Evolutionary conservation across 1,140 invertebrate genomes (phyloP), one percentile per base, ranked within the genome.

Genomic region (Spodoptera frugiperda): DNA sequence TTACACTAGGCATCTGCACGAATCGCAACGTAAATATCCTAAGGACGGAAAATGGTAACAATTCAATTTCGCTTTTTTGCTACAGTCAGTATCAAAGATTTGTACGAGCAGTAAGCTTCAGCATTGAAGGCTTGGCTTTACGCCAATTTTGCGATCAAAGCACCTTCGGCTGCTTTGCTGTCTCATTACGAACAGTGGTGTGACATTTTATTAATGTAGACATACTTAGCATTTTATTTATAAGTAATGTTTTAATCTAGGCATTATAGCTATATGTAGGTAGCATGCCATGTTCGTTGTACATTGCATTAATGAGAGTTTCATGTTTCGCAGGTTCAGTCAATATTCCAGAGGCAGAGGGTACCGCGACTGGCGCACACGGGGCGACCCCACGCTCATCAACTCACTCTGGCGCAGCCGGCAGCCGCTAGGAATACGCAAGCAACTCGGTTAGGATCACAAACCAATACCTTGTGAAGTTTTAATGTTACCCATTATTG

Each of bases 321-420:
- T 48, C 15, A 46, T 83, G 70, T 88, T 90, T 89, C 86, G 89
- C 93, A 94, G 94, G 94, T 94, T 94, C 93, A 94, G 91, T 93
- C 93, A 94, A 87, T 94, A 94, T 93, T 92, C 94, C 93, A 94
- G 95, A 90, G 94, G 95, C 81, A 90, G 94, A 67, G 96, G 96
- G 11, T 96, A 96, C 92, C 94, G 96, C 78, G 95, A 96, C 87
- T 96, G 96, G 96, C 91, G 96, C 76, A 94, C 94, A 25, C 94
- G 95, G 53, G 95, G 95, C 48, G 96, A 96, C 87, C 96, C 96
- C 15, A 96, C 95, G 33, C 94, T 96, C 75, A 95, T 96, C 91
- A 96, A 96, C 91, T 95, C 95, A 55, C 94, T 96, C 49, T 96
- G 96, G 96, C 95, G 95, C 84, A 96, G 95, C 87, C 95, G 95